Percentiles rank a stretch among this genome's conserved stretches.
Evolutionary conservation across 2,797 vertebrate species (phyloP).

Genomic region (Poeciliopsis presidionis): DNA sequence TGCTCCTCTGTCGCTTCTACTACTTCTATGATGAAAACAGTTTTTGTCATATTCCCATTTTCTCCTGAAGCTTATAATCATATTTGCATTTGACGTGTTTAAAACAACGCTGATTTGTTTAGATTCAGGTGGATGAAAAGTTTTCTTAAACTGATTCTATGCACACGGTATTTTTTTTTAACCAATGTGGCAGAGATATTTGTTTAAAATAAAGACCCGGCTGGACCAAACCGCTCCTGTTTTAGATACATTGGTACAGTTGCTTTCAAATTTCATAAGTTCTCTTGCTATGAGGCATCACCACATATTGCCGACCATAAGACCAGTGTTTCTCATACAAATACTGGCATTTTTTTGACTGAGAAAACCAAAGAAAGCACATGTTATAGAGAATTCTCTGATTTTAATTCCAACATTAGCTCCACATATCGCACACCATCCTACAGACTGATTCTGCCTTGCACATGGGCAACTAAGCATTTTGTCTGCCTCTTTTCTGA

Average conservation of each 20-base stretch:
- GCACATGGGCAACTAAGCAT: background rate
- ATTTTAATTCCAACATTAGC: background rate
- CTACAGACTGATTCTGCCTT: background rate
- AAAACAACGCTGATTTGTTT: background rate
- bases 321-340: conserved; percentile 13
- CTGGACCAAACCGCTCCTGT: background rate
- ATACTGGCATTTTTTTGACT: too few species aligned
- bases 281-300: background rate
- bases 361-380: background rate
- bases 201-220: too few species aligned
- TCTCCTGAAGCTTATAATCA: background rate
- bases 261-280: background rate
- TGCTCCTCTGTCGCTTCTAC: background rate
- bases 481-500: background rate
- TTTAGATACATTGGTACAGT: background rate
- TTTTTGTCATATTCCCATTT: background rate
- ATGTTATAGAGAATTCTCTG: conserved; percentile 4
- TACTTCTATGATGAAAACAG: background rate
- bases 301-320: background rate
- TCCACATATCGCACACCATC: conserved; percentile 18
- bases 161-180: too few species aligned
- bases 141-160: too few species aligned
- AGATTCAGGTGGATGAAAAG: too few species aligned
- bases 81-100: background rate
- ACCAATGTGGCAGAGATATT: too few species aligned